phyloP scores from a whole-genome alignment of 2,113 vertebrate species.

The Microcebus murinus region DNA sequence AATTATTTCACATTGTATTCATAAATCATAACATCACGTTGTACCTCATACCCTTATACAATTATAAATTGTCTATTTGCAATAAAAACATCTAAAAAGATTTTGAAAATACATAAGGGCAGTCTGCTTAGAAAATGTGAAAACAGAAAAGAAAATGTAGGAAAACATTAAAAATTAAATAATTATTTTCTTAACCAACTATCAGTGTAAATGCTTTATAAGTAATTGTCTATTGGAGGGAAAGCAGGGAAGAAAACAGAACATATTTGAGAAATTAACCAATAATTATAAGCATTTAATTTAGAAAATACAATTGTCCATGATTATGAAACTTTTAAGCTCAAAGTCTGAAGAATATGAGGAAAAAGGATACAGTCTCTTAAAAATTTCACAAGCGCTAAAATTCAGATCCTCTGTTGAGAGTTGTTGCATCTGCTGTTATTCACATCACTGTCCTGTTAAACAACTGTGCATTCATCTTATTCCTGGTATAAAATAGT shows the following conservation, averaged over 20 bases:
- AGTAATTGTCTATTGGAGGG: not conserved
- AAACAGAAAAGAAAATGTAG: not conserved
- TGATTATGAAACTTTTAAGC: not conserved
- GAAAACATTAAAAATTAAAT: not conserved
- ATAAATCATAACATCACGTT: not conserved
- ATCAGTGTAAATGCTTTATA: not conserved
- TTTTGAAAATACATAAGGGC: not conserved
- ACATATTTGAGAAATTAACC: not conserved
- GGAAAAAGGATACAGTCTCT: not conserved
- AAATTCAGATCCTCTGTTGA: not conserved
- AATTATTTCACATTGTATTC: not conserved
- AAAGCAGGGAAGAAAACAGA: not conserved
- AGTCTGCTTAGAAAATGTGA: not conserved
- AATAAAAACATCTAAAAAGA: not conserved
- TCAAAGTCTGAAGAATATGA: not conserved
- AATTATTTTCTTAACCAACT: not conserved
- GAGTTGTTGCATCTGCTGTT: accelerated
- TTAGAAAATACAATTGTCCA: not conserved
- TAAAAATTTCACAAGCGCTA: accelerated
- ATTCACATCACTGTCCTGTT: accelerated
- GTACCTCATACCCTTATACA: not conserved
- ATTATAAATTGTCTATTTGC: not conserved
- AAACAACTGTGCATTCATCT: not conserved
- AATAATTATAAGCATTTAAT: not conserved
- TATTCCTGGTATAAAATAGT: accelerated